phyloP scores from a whole-genome alignment of 2,113 vertebrate species.

The Pycnonotus jocosus region DNA sequence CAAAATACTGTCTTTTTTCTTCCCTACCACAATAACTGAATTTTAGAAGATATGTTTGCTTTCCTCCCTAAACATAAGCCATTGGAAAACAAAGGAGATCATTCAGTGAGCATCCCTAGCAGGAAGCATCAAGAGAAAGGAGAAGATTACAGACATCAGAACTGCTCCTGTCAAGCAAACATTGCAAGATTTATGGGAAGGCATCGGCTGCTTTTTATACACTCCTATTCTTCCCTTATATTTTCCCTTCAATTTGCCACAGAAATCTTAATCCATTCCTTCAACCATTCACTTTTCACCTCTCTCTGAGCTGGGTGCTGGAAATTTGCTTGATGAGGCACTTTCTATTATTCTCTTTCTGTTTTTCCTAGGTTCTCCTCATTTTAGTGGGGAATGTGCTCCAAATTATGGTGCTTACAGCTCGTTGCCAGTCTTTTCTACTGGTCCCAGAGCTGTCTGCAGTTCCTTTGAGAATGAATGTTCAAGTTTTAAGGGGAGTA shows the following conservation, averaged over 20 bases:
- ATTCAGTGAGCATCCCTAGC: neutral
- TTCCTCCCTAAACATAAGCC: neutral
- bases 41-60: neutral
- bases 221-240: neutral
- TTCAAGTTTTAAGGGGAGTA: neutral
- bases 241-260: neutral
- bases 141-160: neutral
- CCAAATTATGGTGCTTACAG: neutral
- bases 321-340: neutral
- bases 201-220: neutral
- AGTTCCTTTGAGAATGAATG: neutral
- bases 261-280: neutral
- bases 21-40: neutral
- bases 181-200: slow-evolving; percentile 4
- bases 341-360: slow-evolving; percentile 5
- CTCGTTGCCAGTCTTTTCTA: slow-evolving; percentile 30
- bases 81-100: neutral
- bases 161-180: neutral
- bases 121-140: neutral
- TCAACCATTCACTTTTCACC: neutral
- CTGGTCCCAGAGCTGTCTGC: slow-evolving; percentile 16
- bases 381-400: neutral
- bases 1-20: neutral
- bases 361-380: neutral
- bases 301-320: neutral